These are phyloP conservation scores for Caenorhabditis sp. DNA, from an alignment of 2,888 invertebrate species.

Conservation along the genomic window DNA sequence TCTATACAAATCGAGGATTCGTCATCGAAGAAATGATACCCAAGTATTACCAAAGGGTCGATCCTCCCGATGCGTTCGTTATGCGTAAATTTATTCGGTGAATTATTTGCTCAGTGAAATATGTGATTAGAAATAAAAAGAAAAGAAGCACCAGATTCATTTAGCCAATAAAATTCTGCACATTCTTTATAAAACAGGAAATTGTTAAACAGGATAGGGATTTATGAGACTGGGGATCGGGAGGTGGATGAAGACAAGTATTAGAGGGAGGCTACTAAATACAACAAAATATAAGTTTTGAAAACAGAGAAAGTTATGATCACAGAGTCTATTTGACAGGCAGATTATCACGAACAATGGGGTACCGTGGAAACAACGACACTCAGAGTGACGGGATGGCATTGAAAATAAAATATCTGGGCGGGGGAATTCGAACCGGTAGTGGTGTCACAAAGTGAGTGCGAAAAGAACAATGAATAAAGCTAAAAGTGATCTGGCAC, in stretches of 20 bases:
- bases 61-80: constrained; percentile 49
- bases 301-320: constrained; percentile 36
- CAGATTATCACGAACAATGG: not conserved
- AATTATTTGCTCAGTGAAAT: not conserved
- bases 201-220: constrained; percentile 22
- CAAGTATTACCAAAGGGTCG: constrained; percentile 53
- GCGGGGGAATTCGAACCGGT: constrained; percentile 15
- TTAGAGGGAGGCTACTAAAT: constrained; percentile 41
- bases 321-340: constrained; percentile 48
- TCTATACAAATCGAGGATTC: constrained; percentile 58
- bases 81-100: constrained; percentile 42
- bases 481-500: no score
- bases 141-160: constrained; percentile 17
- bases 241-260: no score
- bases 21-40: constrained; percentile 8
- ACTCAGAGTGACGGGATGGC: constrained; percentile 19
- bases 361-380: constrained; percentile 30
- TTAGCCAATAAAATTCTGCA: constrained; percentile 23
- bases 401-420: constrained; percentile 13
- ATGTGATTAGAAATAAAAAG: not conserved
- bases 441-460: constrained; percentile 4
- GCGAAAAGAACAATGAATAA: constrained; percentile 6
- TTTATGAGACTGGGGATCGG: not conserved
- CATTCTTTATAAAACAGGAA: constrained; percentile 54
- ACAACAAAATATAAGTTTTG: constrained; percentile 41